Evolutionary conservation across 30 jellyfish, hydroid and myxozoan genomes (phyloP).

Genomic region (Hydractinia echinata): DNA sequence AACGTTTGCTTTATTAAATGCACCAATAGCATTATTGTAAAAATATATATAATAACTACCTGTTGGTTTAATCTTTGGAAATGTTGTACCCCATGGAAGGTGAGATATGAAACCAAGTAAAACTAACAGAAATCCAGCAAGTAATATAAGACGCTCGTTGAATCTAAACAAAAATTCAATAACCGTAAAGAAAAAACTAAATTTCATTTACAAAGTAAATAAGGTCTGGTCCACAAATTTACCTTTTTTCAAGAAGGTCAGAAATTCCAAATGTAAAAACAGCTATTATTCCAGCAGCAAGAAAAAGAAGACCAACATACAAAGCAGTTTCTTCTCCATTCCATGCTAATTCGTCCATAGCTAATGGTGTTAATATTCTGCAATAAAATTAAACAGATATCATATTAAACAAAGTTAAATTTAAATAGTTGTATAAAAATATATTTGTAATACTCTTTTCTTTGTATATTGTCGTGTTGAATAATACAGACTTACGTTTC

Average conservation of each 20-base stretch:
- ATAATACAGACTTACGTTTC: conserved; percentile 15
- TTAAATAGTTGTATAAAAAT: too few relatives aligned
- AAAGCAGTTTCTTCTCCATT: conserved; percentile 32
- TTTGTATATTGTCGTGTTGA: neutral
- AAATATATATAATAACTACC: neutral
- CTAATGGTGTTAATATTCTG: conserved; percentile 40
- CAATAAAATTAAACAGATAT: neutral
- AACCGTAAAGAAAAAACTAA: neutral
- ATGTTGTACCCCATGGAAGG: conserved; percentile 45
- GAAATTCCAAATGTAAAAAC: conserved; percentile 23
- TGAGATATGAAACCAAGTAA: conserved; percentile 29
- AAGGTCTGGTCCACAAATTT: neutral
- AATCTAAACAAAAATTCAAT: conserved; percentile 13
- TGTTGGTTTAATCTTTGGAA: conserved; percentile 20
- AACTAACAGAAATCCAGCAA: conserved; percentile 27
- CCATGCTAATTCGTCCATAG: conserved; percentile 56
- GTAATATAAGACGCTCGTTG: conserved; percentile 25
- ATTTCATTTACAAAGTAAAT: neutral
- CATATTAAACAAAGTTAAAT: neutral
- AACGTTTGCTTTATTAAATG: neutral
- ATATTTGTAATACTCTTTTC: too few relatives aligned
- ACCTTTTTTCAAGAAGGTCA: conserved; percentile 41
- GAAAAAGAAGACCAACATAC: conserved; percentile 29
- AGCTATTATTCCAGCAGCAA: conserved; percentile 39
- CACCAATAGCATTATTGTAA: too few relatives aligned